Evolutionary conservation across 2,113 vertebrate genomes (phyloP).

Genomic region (Neodontobutis hainanensis): DNA sequence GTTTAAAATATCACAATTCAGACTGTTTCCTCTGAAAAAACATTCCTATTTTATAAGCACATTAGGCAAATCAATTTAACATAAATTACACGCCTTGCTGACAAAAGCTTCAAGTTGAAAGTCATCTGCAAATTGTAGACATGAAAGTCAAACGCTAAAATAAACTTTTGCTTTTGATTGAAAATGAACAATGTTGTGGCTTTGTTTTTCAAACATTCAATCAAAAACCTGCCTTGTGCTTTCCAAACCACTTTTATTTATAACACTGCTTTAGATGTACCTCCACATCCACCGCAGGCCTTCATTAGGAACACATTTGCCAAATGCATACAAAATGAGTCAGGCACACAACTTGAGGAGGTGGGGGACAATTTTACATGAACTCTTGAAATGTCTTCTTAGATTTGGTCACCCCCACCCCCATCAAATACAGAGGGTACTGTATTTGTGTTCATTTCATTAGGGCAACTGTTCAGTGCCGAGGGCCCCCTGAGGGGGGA

Average conservation of each 20-base stretch:
- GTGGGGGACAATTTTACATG: conserved; percentile 52
- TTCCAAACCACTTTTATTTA: conserved; percentile 48
- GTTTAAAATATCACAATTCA: conserved; percentile 83
- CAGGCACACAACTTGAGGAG: conserved; percentile 18
- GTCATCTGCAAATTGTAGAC: conserved; percentile 78
- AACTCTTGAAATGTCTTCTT: conserved; percentile 70
- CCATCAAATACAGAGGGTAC: conserved; percentile 56
- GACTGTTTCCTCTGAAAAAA: conserved; percentile 62
- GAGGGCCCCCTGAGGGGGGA: conserved; percentile 82
- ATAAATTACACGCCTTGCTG: conserved; percentile 82
- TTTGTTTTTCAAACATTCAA: conserved; percentile 36
- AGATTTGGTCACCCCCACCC: conserved; percentile 62
- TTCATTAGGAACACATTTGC: conserved; percentile 18
- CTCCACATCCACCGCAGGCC: conserved; percentile 10
- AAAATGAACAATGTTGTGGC: conserved; percentile 15
- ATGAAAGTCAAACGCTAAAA: conserved; percentile 81
- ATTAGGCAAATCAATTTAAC: conserved; percentile 86
- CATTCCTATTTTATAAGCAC: conserved; percentile 82
- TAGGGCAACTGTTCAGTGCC: conserved; percentile 80
- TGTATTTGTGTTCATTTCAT: conserved; percentile 86
- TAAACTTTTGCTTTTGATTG: conserved; percentile 77
- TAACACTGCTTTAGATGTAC: conserved; percentile 50
- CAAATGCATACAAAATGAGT: conserved; percentile 22
- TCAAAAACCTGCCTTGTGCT: conserved; percentile 48
- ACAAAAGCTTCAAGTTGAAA: conserved; percentile 80